Base-by-base conservation (phyloP, 1,140 invertebrate species). In the Lucilia sericata region DNA sequence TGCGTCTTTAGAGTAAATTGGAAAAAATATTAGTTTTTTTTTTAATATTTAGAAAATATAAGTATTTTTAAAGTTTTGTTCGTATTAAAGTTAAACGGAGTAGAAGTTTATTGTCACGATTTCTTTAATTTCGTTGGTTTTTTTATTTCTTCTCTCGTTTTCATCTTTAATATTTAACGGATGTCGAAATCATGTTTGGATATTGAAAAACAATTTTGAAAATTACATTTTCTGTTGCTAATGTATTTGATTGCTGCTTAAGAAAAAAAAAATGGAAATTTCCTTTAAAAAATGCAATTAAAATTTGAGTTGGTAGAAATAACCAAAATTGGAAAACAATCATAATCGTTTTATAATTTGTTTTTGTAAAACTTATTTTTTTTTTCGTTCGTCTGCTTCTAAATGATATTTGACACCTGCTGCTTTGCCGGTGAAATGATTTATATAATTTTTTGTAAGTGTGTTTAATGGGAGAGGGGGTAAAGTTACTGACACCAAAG, bases 81-180 rank as follows among this genome's bases (percentile, higher is more conserved):
- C 42, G 42, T 42, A 42, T 42, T 42, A 42, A 42, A 42, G 42
- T 42, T 42, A 42, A 42, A 42, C 42, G 42, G 42, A 42, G 42
- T 42, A 42, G 42, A 42, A 42, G 75, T 78, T 78, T 78, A 60
- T 17, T 78, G 75, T 78, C 75, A 78, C 75, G 75, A 78, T 78
- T 78, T 78, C 75, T 42, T 42, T 78, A 42, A 78, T 78, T 78
- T 47, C 75, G 36, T 78, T 42, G 12, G 51, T 12, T 60, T 14
- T n/a, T 60, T 60, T 17, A 0, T n/a, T 7, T 17, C 14, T 14
- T n/a, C 25, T 30, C 25, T 30, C 25, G 25, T 60, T n/a, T 60
- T 17, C 55, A 42, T 42, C 5, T 42, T 42, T 42, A 7, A 42
- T 42, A 42, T 42, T 60, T n/a, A 60, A n/a, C 55, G 55, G 55